Percentiles rank a stretch among this genome's conserved stretches.
Evolutionary conservation across 2,888 invertebrate species (phyloP).

Genomic region (Tetheella fluctuosa): DNA sequence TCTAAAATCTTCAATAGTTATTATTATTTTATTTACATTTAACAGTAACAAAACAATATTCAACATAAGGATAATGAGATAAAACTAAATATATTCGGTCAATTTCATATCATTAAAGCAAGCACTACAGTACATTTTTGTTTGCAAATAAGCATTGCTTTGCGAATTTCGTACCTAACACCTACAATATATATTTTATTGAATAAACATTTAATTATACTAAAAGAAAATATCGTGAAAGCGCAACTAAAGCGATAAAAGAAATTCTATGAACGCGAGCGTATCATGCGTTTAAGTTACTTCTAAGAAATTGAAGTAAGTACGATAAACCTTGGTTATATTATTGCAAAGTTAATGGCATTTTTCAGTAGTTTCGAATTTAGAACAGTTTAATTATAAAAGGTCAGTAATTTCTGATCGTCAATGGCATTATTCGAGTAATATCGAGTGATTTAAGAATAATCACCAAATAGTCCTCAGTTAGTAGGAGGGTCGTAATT

Average conservation of each 20-base stretch:
- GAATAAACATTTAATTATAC: background rate
- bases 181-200: no score
- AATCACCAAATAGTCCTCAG: slow-evolving; percentile 17
- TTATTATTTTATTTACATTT: no score
- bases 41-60: no score
- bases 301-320: background rate
- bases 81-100: no score
- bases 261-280: background rate
- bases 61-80: no score
- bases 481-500: slow-evolving; percentile 68
- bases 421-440: background rate
- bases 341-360: background rate
- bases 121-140: no score
- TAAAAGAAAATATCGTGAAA: no score
- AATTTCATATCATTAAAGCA: no score
- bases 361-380: no score
- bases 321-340: background rate
- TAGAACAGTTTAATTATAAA: no score
- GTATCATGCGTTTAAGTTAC: background rate
- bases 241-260: background rate
- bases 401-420: background rate
- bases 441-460: slow-evolving; percentile 1
- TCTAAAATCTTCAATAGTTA: no score
- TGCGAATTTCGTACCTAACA: background rate
- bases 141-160: background rate